Base-by-base conservation (phyloP, 2,888 invertebrate species). In the Rhogogaster chlorosoma region DNA sequence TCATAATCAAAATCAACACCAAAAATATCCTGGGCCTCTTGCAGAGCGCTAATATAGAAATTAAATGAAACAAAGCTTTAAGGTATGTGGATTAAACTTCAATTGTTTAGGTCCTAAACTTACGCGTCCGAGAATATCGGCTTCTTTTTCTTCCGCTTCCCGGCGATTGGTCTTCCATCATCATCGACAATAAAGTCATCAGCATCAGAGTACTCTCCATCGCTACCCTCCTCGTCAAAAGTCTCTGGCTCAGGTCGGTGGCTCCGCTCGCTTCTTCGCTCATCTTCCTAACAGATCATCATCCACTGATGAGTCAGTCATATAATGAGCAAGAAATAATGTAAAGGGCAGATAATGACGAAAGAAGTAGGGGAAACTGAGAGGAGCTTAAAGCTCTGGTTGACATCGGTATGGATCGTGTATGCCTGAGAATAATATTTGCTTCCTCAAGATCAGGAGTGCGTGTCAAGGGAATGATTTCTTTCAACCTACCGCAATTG, bases 161-260 rank as follows among this genome's bases (percentile, higher is more conserved):
- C 97, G 9, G 97, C 96, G 85, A 98, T 97, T 0, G 98, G 98
- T 88, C 97, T 95, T 0, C 98, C 99, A 90, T 99, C 98, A 91
- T 99, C 99, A 91, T 99, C 99, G 0, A 99, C 99, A 91, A 99
- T 99, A 92, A 99, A 99, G 93, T 99, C 99, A 94, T 99, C 99
- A 4, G 97, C 97, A 92, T 98, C 98, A 0, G 97, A 97, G 89
- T 96, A 96, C 86, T 97, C 97, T 86, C 96, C 96, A 89, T 97
- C 97, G 61, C 96, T 96, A 88, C 96, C 96, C 57, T 96, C 97
- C 87, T 97, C 97, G 87, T 96, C 97, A 91, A 96, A 97, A 49
- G 96, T 95, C 83, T 96, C 96, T 1, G 95, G 95, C 22, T 93
- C 92, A 1, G 95, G 95, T 10, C 96, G 95, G 61, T 96, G 95